Evolutionary conservation across 1,140 invertebrate genomes (phyloP).

Genomic region (Venturia canescens): DNA sequence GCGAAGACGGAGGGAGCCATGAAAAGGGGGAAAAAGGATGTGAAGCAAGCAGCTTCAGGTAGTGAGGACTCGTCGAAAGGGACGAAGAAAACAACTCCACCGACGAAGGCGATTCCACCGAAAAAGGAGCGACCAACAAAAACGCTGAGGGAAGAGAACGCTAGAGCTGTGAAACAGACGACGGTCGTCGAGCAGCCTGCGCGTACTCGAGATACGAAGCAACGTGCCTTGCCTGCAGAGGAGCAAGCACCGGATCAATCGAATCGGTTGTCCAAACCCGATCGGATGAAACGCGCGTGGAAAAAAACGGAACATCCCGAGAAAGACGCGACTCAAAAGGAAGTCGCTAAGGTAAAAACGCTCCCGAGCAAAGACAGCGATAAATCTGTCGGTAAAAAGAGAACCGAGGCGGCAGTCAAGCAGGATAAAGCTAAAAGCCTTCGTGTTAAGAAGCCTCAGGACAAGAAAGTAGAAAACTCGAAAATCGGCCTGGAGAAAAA

Average conservation of each 20-base stretch:
- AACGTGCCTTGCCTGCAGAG: conserved; percentile 2
- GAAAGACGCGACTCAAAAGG: conserved; percentile 55
- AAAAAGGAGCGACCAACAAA: conserved; percentile 16
- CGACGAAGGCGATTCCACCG: background rate
- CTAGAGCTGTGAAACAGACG: conserved; percentile 1
- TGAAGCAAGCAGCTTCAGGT: conserved; percentile 66
- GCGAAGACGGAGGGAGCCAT: conserved; percentile 48
- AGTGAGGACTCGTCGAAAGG: conserved; percentile 62
- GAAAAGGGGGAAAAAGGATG: conserved; percentile 64
- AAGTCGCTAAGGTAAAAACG: conserved; percentile 53
- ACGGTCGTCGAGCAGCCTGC: background rate
- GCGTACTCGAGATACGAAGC: conserved; percentile 9
- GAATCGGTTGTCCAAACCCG: background rate
- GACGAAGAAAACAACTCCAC: conserved; percentile 62
- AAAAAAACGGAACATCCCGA: conserved; percentile 27
- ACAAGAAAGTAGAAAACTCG: background rate
- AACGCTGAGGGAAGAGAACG: conserved; percentile 22
- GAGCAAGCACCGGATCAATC: conserved; percentile 28
- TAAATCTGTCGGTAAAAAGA: conserved; percentile 21
- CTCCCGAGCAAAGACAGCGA: conserved; percentile 20
- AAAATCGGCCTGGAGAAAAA: conserved; percentile 27
- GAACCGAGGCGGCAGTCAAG: background rate
- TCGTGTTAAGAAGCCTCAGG: background rate
- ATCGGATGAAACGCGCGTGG: conserved; percentile 22
- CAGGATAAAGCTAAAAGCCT: conserved; percentile 14